Evolutionary conservation across 2,797 vertebrate genomes (phyloP).

Genomic region (Thaleichthys pacificus): DNA sequence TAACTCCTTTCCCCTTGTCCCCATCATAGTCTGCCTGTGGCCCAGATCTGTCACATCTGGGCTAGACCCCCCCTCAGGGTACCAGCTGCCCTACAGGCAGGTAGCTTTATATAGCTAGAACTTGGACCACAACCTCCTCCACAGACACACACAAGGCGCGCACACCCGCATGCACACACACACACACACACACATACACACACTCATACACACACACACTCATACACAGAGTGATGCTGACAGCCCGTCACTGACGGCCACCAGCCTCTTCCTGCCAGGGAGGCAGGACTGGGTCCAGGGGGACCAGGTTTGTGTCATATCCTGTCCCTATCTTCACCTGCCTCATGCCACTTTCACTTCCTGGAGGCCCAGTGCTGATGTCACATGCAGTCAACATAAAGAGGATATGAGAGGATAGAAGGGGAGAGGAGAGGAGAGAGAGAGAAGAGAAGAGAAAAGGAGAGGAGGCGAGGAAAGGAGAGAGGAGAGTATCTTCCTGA

Average conservation of each 20-base stretch:
- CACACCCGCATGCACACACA: too few species aligned
- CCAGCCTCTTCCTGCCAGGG: slow-evolving; percentile 36
- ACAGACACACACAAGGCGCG: too few species aligned
- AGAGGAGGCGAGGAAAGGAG: background rate
- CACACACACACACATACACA: slow-evolving; percentile 3
- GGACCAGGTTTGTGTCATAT: slow-evolving; percentile 66
- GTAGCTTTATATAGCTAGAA: background rate
- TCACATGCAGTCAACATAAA: too few species aligned
- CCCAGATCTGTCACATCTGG: background rate
- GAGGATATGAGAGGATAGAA: too few species aligned
- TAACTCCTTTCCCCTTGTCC: background rate
- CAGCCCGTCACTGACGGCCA: slow-evolving; percentile 65
- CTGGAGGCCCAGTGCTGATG: background rate
- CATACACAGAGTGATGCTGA: slow-evolving; percentile 44
- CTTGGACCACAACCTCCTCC: background rate
- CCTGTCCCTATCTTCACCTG: slow-evolving; percentile 59
- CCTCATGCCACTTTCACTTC: slow-evolving; percentile 51
- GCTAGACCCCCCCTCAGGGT: background rate
- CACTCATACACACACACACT: too few species aligned
- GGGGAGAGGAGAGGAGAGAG: background rate
- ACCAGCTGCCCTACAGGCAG: background rate
- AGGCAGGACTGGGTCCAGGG: slow-evolving; percentile 42
- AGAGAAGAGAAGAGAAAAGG: background rate
- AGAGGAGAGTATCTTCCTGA: background rate
- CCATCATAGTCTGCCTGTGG: background rate